Percentiles rank a stretch among this genome's conserved stretches.
Evolutionary conservation across 2,113 vertebrate genomes (phyloP).

Genomic region (Heloderma charlesbogerti): DNA sequence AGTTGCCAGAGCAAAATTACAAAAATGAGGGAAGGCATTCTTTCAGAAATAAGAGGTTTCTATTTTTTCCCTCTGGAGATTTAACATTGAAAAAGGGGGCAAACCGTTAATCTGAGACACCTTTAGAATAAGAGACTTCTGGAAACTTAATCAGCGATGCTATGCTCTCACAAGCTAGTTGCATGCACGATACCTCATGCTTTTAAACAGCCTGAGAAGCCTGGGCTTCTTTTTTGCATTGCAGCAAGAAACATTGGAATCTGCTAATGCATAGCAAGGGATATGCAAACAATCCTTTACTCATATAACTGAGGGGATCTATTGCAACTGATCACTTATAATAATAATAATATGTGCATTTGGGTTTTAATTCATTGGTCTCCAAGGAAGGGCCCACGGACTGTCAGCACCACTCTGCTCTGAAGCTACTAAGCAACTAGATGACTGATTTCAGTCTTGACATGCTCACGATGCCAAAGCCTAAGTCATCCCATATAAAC

Average conservation of each 20-base stretch:
- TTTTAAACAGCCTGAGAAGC: background rate
- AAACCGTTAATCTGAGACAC: background rate
- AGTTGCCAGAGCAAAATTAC: background rate
- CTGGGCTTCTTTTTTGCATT: conserved; percentile 23
- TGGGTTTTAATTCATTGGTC: background rate
- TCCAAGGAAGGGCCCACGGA: background rate
- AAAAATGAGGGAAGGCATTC: background rate
- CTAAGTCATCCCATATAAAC: conserved; percentile 6
- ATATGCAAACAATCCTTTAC: background rate
- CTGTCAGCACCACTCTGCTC: background rate
- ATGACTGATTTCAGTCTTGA: conserved; percentile 31
- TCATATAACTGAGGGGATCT: background rate
- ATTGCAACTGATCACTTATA: conserved; percentile 9
- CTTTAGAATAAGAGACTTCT: background rate
- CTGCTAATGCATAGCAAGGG: background rate
- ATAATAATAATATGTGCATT: conserved; percentile 2
- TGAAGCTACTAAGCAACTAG: conserved; percentile 30
- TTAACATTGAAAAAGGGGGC: background rate
- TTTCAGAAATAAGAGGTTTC: background rate
- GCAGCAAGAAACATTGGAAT: conserved; percentile 35
- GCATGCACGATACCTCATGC: background rate
- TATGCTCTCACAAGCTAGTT: conserved; percentile 25
- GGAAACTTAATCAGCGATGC: background rate
- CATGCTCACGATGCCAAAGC: conserved; percentile 36
- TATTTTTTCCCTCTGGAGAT: background rate